These are phyloP conservation scores for Hormiphora californensis DNA, from an alignment of 37 sponge, comb jelly and placozoan genomes.

Conservation along the genomic window DNA sequence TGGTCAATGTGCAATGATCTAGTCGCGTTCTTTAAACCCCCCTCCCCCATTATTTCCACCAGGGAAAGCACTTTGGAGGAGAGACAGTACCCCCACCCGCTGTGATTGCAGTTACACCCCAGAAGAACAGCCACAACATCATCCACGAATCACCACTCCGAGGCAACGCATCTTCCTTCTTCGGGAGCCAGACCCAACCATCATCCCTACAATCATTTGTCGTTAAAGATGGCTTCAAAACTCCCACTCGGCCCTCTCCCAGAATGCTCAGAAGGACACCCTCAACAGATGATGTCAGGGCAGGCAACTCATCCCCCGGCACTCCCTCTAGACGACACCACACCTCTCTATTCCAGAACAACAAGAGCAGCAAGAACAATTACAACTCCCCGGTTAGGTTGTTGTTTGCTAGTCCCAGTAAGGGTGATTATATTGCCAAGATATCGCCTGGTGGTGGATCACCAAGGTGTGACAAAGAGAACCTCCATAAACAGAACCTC, in stretches of 20 bases:
- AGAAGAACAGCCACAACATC: neutral
- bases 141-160: slow-evolving; percentile 38
- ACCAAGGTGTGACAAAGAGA: no score
- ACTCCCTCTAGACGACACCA: no score
- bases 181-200: slow-evolving; percentile 32
- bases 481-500: no score
- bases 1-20: no score
- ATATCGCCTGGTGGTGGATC: no score
- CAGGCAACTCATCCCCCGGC: no score
- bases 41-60: no score
- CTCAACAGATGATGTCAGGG: slow-evolving; percentile 44
- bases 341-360: neutral
- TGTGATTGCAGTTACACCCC: neutral
- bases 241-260: neutral
- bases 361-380: neutral
- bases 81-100: no score
- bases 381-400: slow-evolving; percentile 32
- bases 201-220: neutral
- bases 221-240: slow-evolving; percentile 45
- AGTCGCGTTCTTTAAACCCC: no score
- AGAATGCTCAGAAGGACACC: neutral
- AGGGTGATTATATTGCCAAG: no score
- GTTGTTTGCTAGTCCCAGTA: no score
- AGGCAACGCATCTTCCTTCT: slow-evolving; percentile 25
- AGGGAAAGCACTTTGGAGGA: no score